Conservation (phyloP, 2,113 vertebrate species). For the Crotalus horridus region DNA sequence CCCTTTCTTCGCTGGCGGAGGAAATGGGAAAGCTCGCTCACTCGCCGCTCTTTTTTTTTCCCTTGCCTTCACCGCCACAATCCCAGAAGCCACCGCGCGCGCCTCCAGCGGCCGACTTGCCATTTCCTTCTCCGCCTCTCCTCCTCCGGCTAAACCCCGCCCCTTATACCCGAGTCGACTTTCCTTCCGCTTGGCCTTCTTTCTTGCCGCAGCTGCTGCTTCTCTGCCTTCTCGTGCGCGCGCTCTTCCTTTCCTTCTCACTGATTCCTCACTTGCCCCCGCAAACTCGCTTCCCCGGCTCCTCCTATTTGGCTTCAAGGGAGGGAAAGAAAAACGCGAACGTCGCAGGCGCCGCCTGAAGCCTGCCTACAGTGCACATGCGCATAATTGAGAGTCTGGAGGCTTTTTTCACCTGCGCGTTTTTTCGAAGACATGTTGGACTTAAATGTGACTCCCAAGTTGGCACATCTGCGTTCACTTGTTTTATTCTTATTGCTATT, state of each 20-base stretch:
- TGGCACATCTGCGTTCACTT: neutral
- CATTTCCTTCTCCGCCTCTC: neutral
- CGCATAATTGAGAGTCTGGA: neutral
- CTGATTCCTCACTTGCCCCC: neutral
- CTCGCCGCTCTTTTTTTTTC: neutral
- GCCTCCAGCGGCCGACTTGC: neutral
- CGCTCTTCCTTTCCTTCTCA: neutral
- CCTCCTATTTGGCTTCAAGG: neutral
- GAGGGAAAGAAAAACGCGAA: rapidly evolving
- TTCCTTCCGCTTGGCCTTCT: neutral
- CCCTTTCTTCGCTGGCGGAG: neutral
- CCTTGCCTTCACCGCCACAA: slow-evolving; percentile 10
- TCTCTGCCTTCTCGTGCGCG: no score
- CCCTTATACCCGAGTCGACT: neutral
- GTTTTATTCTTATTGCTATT: neutral
- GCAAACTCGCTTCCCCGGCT: neutral
- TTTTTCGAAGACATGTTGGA: neutral
- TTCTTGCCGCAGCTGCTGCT: neutral
- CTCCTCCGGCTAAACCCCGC: neutral
- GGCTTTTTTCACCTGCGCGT: neutral
- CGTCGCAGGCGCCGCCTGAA: neutral
- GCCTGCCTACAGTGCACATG: neutral
- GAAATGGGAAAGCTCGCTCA: neutral
- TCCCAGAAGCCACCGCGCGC: slow-evolving; percentile 23
- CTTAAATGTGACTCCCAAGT: neutral